These are phyloP conservation scores for Conger conger DNA, from an alignment of 2,113 vertebrate species.

Conservation along the genomic window DNA sequence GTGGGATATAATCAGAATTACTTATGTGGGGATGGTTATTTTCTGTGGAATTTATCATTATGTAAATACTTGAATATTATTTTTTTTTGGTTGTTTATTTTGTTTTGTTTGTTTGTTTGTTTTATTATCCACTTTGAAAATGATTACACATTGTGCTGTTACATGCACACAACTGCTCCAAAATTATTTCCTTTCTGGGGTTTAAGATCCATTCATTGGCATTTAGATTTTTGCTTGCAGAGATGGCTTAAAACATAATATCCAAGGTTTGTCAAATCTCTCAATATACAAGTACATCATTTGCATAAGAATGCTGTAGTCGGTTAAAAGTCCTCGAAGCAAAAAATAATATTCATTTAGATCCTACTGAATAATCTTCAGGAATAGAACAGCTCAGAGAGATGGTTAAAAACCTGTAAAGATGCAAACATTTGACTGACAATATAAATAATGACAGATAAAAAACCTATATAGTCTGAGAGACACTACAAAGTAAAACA, in stretches of 20 bases:
- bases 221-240: slow-evolving; percentile 85
- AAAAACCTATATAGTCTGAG: background rate
- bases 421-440: slow-evolving; percentile 44
- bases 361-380: slow-evolving; percentile 57
- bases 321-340: slow-evolving; percentile 68
- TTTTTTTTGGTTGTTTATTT: slow-evolving; percentile 4
- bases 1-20: slow-evolving; percentile 87
- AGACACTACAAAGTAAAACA: background rate
- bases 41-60: slow-evolving; percentile 86
- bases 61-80: slow-evolving; percentile 92
- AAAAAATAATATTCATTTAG: slow-evolving; percentile 53
- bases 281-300: slow-evolving; percentile 53
- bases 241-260: slow-evolving; percentile 78
- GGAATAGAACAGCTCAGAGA: slow-evolving; percentile 44
- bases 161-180: slow-evolving; percentile 76
- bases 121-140: slow-evolving; percentile 83
- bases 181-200: slow-evolving; percentile 72
- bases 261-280: slow-evolving; percentile 76
- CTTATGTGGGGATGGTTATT: slow-evolving; percentile 79
- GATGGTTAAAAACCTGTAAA: slow-evolving; percentile 35
- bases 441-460: slow-evolving; percentile 45
- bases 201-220: slow-evolving; percentile 80
- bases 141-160: slow-evolving; percentile 87
- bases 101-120: slow-evolving; percentile 39
- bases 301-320: slow-evolving; percentile 83